A percentile compares a stretch with the other conserved stretches of the same genome.
Evolutionary conservation across 2,888 invertebrate species (phyloP).

Genomic region (Opisthograptis luteolata): DNA sequence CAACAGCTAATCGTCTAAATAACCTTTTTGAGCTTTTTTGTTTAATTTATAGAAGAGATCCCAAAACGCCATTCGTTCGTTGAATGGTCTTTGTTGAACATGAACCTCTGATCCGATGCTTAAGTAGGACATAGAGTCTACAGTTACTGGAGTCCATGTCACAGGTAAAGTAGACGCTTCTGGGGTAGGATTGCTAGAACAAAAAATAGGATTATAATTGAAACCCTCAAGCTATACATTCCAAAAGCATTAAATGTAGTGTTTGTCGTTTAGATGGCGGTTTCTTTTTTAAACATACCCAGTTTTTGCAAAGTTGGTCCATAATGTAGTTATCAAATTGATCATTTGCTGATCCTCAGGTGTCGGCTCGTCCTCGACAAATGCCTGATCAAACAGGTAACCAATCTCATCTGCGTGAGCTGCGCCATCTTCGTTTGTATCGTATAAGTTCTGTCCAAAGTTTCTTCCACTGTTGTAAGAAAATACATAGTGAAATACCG

Average conservation of each 20-base stretch:
- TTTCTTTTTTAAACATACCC: constrained; percentile 29
- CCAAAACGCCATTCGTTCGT: constrained; percentile 42
- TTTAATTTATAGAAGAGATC: constrained; percentile 43
- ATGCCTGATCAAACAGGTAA: neutral
- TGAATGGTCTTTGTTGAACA: constrained; percentile 32
- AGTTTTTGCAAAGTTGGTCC: constrained; percentile 43
- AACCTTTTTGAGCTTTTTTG: constrained; percentile 29
- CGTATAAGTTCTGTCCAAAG: constrained; percentile 10
- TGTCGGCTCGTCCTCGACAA: neutral
- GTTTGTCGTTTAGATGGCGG: neutral
- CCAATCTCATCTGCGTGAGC: neutral
- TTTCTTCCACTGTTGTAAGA: constrained; percentile 32
- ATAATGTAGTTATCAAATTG: constrained; percentile 33
- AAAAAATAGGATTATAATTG: too few relatives aligned
- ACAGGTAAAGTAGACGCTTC: constrained; percentile 36
- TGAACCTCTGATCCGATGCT: constrained; percentile 30
- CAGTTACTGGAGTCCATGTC: constrained; percentile 40
- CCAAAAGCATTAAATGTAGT: too few relatives aligned
- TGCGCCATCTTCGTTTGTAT: neutral
- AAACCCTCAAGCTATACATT: too few relatives aligned
- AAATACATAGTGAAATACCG: constrained; percentile 34
- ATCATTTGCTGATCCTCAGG: constrained; percentile 4
- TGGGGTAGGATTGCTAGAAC: constrained; percentile 46
- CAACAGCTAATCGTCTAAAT: constrained; percentile 9
- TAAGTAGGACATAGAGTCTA: constrained; percentile 30